Conservation (phyloP, 2,797 vertebrate species). For the Crenichthys baileyi region DNA sequence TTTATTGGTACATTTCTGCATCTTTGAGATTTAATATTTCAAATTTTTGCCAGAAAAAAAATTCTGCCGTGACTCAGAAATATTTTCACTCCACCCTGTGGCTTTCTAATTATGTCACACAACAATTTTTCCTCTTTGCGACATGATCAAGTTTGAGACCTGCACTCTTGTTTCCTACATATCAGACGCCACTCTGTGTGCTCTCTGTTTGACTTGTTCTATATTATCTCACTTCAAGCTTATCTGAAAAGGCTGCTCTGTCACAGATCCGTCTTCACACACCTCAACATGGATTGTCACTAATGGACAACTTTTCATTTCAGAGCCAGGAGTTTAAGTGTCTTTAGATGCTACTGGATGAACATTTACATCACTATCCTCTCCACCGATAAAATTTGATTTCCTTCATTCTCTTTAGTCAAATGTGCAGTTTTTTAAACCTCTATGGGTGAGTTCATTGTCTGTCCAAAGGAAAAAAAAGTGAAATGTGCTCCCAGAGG, state of each 20-base stretch:
- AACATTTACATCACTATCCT: background rate
- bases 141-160: slow-evolving; percentile 13
- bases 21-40: slow-evolving; percentile 10
- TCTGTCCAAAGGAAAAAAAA: slow-evolving; percentile 46
- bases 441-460: slow-evolving; percentile 19
- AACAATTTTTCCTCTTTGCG: slow-evolving; percentile 35
- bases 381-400: background rate
- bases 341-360: slow-evolving; percentile 30
- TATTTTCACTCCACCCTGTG: slow-evolving; percentile 33
- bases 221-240: slow-evolving; percentile 21
- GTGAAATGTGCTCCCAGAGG: slow-evolving; percentile 28
- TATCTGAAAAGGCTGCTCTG: slow-evolving; percentile 48
- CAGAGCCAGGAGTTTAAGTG: slow-evolving; percentile 24
- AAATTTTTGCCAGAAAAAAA: slow-evolving; percentile 8
- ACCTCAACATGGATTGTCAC: slow-evolving; percentile 50
- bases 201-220: slow-evolving; percentile 30
- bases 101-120: slow-evolving; percentile 18
- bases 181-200: background rate
- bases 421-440: slow-evolving; percentile 16
- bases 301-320: slow-evolving; percentile 27
- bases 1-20: slow-evolving; percentile 13
- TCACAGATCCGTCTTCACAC: slow-evolving; percentile 21
- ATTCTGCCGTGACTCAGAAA: slow-evolving; percentile 16
- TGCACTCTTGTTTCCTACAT: slow-evolving; percentile 44
- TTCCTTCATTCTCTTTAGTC: background rate